These are phyloP conservation scores for Drosophila merina DNA, from an alignment of 2,888 invertebrate genomes.

Conservation along the genomic window DNA sequence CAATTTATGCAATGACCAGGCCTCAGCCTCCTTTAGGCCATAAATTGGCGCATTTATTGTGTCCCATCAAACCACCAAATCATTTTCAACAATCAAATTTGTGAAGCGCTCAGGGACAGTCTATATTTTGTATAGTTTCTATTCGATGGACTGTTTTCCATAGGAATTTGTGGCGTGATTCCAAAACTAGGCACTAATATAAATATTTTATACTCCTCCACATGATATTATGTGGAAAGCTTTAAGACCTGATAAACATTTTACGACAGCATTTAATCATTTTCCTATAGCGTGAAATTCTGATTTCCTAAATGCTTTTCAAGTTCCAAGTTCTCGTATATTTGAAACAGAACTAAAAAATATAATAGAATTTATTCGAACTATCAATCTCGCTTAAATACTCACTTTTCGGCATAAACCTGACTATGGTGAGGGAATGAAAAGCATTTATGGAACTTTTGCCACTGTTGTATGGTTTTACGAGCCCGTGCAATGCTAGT, in stretches of 20 bases:
- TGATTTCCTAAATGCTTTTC: neutral
- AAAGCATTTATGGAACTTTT: constrained; percentile 27
- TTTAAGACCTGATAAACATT: constrained; percentile 28
- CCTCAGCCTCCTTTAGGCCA: constrained; percentile 39
- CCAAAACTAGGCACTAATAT: constrained; percentile 14
- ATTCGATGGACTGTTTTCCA: constrained; percentile 7
- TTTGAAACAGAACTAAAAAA: neutral
- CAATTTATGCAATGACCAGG: constrained; percentile 46
- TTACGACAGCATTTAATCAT: constrained; percentile 22
- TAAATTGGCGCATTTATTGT: constrained; percentile 60
- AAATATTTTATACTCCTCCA: constrained; percentile 21
- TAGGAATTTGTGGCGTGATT: constrained; percentile 36
- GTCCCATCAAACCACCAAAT: constrained; percentile 23
- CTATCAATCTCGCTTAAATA: constrained; percentile 3
- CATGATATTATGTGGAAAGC: constrained; percentile 11
- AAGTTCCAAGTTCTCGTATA: no score
- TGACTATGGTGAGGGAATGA: neutral
- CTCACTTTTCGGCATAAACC: neutral
- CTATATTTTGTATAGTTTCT: neutral
- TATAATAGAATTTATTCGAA: no score
- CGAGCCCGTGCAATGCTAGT: constrained; percentile 37
- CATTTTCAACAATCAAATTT: constrained; percentile 54
- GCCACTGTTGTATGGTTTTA: constrained; percentile 37
- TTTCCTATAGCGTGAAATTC: neutral
- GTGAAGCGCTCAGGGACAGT: constrained; percentile 40